Conservation (phyloP, 1,140 invertebrate species). For the Drosophila oshimai region DNA sequence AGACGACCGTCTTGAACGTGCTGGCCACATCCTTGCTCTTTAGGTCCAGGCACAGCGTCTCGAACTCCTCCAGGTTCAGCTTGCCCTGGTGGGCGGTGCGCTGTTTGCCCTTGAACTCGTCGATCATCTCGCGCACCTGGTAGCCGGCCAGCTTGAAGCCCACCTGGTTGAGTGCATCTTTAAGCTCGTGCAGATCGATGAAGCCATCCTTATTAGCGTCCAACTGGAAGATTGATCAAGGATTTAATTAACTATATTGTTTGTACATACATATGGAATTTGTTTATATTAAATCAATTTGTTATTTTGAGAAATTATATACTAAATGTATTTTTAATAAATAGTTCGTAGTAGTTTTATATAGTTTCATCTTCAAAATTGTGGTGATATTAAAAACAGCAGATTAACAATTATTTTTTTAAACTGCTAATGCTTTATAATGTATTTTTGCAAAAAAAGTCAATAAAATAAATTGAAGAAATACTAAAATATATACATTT, state of each 20-base stretch:
- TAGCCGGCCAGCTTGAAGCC: constrained; percentile 97
- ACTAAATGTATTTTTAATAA: too few species aligned
- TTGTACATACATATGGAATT: too few species aligned
- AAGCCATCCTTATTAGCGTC: constrained; percentile 95
- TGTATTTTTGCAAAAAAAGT: too few species aligned
- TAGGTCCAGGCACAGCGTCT: constrained; percentile 93
- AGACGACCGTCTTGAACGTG: constrained; percentile 95
- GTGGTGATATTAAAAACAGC: too few species aligned
- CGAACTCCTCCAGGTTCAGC: constrained; percentile 93
- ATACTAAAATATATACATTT: too few species aligned
- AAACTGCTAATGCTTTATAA: too few species aligned
- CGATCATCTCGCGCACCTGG: constrained; percentile 93
- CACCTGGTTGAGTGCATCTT: constrained; percentile 93
- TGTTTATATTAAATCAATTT: too few species aligned
- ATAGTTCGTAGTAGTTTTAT: too few species aligned
- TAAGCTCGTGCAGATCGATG: constrained; percentile 94
- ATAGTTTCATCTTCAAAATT: too few species aligned
- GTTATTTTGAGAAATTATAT: too few species aligned
- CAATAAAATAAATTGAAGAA: too few species aligned
- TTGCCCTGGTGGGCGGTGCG: constrained; percentile 88
- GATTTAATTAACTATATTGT: neutral
- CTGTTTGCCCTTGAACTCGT: constrained; percentile 91
- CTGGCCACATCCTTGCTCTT: constrained; percentile 94
- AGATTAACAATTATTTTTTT: too few species aligned
- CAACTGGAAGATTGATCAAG: constrained; percentile 86